Conservation (phyloP, 2,113 vertebrate species). For the Laticauda laticaudata region DNA sequence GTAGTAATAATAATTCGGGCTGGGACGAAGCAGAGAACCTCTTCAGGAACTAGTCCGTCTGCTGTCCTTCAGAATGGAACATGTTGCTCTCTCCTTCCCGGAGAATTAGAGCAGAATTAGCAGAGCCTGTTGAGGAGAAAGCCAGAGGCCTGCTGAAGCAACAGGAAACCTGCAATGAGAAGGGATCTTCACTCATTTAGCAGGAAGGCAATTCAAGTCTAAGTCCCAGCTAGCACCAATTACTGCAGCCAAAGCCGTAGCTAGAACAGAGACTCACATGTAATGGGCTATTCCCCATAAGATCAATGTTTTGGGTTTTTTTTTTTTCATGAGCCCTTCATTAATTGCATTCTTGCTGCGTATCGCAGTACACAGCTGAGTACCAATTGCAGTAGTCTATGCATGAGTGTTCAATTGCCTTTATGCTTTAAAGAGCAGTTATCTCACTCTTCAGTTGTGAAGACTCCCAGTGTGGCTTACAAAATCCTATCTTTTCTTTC, state of each 20-base stretch:
- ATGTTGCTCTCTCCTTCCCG: not conserved
- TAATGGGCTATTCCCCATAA: not conserved
- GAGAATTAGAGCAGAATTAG: not conserved
- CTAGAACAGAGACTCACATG: not conserved
- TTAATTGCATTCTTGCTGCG: not conserved
- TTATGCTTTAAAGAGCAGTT: not conserved
- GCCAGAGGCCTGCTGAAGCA: not conserved
- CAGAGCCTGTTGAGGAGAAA: too few relatives aligned
- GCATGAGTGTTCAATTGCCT: not conserved
- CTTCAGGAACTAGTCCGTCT: not conserved
- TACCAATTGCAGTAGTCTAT: not conserved
- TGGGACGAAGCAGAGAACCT: not conserved
- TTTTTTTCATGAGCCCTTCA: not conserved
- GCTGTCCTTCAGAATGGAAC: not conserved
- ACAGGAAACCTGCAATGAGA: not conserved
- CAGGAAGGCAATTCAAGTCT: not conserved
- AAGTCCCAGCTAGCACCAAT: not conserved
- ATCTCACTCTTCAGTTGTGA: not conserved
- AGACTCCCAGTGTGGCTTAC: not conserved
- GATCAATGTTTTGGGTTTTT: not conserved
- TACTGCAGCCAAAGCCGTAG: not conserved
- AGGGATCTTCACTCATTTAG: not conserved
- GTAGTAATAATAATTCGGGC: not conserved
- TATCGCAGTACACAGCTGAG: not conserved
- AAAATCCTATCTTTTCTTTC: not conserved